Base-by-base conservation (phyloP, 2,797 vertebrate species). In the Mormyrus hasselquistii region DNA sequence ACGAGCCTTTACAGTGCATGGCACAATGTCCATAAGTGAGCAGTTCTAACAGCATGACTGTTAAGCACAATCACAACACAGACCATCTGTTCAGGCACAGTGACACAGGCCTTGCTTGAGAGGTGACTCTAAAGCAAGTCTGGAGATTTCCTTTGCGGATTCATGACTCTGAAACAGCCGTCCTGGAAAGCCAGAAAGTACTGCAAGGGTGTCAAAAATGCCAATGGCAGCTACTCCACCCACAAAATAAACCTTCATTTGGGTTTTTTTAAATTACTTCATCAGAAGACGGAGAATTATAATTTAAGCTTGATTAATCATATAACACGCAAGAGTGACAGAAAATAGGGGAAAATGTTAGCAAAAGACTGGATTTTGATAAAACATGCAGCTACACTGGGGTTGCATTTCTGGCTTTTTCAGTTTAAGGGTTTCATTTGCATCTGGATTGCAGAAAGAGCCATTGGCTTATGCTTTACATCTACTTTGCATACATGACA, bases 21-120 rank as follows among this genome's bases (percentile, higher is more conserved):
- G 14, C 29, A 41, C 69, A 19, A 73, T 38, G 76, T 82, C 41
- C 41, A 19, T 16, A 47, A 82, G 76, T n/a, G 41, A 82, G 76
- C 41, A 47, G 41, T 82, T 34, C n/a, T 47, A 47, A 82, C 76
- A 82, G 41, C 76, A 82, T 82, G 76, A 82, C 76, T 44, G 41
- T 47, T 82, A 44, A 82, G 41, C 76, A 82, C 38, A 82, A 82
- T 19, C 84, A 86, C 84, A 86, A 86, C 52, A 53, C 84, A 57
- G 49, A 53, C 22, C 52, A 50, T 55, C 50, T 55, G 29, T 55
- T 25, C 83, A 53, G 19, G 44, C 38, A 87, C 38, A 65, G 25
- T 57, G 34, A 88, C 10, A 69, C 87, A 88, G 55, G 82, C 59
- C 73, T 90, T 22, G 41, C 41, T 53, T 14, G 22, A 53, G 49